Evolutionary conservation across 2,888 invertebrate genomes (phyloP).

Genomic region (Zygothrica quintamaculata): DNA sequence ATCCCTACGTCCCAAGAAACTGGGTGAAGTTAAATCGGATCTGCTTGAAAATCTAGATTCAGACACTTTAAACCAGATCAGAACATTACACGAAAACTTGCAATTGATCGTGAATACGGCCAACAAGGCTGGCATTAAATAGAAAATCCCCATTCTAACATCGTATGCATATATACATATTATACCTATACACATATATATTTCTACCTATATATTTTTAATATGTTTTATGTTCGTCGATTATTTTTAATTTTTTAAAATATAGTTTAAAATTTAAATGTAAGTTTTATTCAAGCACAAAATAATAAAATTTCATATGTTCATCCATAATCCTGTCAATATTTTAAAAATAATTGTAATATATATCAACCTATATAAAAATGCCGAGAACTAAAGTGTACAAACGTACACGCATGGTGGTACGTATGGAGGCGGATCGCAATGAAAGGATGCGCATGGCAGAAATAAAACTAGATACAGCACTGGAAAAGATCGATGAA

Average conservation of each 20-base stretch:
- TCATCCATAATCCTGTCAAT: slow-evolving; percentile 1
- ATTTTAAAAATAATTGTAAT: neutral
- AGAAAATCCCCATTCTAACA: slow-evolving; percentile 15
- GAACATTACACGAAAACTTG: slow-evolving; percentile 82
- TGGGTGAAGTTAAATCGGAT: slow-evolving; percentile 75
- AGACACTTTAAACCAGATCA: slow-evolving; percentile 82
- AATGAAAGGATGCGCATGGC: slow-evolving; percentile 75
- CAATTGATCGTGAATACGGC: slow-evolving; percentile 82
- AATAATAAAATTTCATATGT: slow-evolving; percentile 43
- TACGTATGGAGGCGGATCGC: slow-evolving; percentile 61
- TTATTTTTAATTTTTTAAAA: slow-evolving; percentile 34
- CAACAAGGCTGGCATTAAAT: slow-evolving; percentile 67
- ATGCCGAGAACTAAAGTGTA: slow-evolving; percentile 82
- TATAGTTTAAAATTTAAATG: slow-evolving; percentile 36
- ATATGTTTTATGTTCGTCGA: slow-evolving; percentile 28
- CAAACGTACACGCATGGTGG: slow-evolving; percentile 75
- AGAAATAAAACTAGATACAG: slow-evolving; percentile 69
- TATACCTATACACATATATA: slow-evolving; percentile 10
- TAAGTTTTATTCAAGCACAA: slow-evolving; percentile 14
- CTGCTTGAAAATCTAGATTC: slow-evolving; percentile 80
- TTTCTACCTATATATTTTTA: slow-evolving; percentile 23
- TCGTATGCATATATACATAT: slow-evolving; percentile 12
- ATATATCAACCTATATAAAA: slow-evolving; percentile 4
- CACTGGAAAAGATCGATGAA: slow-evolving; percentile 63
- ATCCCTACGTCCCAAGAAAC: slow-evolving; percentile 82